These are phyloP conservation scores for Camelus bactrianus DNA, from an alignment of 2,113 vertebrate genomes.

Conservation along the genomic window DNA sequence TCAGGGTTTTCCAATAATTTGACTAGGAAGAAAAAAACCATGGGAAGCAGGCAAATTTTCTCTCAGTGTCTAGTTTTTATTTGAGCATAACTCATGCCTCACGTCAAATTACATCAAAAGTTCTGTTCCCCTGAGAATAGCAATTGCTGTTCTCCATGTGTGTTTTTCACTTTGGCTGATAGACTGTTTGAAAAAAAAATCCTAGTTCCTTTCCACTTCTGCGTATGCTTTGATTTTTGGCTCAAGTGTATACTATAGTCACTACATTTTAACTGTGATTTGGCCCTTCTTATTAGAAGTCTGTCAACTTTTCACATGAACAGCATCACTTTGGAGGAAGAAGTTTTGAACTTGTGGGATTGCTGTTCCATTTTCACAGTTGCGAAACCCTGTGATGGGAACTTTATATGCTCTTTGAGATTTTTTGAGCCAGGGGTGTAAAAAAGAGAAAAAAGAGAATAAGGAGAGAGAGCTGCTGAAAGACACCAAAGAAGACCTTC, in stretches of 20 bases:
- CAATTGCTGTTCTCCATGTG: neutral
- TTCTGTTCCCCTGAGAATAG: neutral
- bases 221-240: constrained; percentile 62
- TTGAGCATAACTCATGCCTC: neutral
- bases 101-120: neutral
- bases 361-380: constrained; percentile 9
- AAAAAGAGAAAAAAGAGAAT: neutral
- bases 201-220: constrained; percentile 18
- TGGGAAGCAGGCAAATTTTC: neutral
- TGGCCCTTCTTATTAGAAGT: neutral
- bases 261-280: constrained; percentile 20
- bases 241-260: neutral
- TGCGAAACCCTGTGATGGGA: neutral
- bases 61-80: neutral
- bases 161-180: constrained; percentile 63
- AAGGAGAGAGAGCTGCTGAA: constrained; percentile 24
- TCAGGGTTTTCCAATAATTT: constrained; percentile 18
- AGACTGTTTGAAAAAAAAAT: neutral
- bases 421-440: neutral
- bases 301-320: constrained; percentile 4
- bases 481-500: constrained; percentile 18
- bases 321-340: neutral
- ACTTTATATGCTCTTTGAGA: constrained; percentile 20
- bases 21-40: neutral
- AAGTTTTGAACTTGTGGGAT: constrained; percentile 25